Evolutionary conservation across 2,888 invertebrate species (phyloP), one percentile per base, ranked within the genome.

Genomic region (Ditylenchus weischeri): DNA sequence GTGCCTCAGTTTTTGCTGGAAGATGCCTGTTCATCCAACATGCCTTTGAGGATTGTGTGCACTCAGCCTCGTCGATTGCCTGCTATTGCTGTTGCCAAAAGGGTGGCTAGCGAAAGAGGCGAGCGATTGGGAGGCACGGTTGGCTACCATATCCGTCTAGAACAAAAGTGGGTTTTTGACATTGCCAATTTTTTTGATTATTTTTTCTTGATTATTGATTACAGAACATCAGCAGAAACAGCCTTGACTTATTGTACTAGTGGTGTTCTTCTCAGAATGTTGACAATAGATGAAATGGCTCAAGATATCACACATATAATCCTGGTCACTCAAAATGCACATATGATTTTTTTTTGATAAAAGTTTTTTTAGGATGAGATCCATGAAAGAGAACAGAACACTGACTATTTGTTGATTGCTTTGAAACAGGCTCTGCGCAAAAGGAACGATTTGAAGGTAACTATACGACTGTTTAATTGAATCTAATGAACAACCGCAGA

Each of bases 1-100:
- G 88, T 96, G 51, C 94, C 95, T 0, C 95, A 96, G 82, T 91
- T 90, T 79, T 88, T 96, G 74, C 84, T 96, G 72, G 92, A 94
- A 78, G 88, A 91, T 69, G 84, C 88, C 86, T 75, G 86, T 85
- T 78, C 86, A 82, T 76, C 86, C 84, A 75, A 87, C 66, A 87
- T 87, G 77, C 87, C 88, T 0, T 90, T 91, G 71, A 88, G 92
- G 64, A 90, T 98, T 72, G 88, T 95, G 82, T 93, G 93, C 83
- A 92, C 93, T 0, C 93, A 96, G 84, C 95, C 96, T 0, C 87
- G 94, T 58, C 72, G 82, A n/a, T 88, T 96, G 64, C 91, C 93
- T 0, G 93, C 94, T 0, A 89, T 93, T 0, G 89, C 91, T 0
- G 90, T 93, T 0, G 90, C 93, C 0, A 91, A 92, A 80, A 86